Evolutionary conservation across 2,797 vertebrate species (phyloP), one percentile per base, ranked within the genome.

Genomic region (Phrynocephalus guinanensis): DNA sequence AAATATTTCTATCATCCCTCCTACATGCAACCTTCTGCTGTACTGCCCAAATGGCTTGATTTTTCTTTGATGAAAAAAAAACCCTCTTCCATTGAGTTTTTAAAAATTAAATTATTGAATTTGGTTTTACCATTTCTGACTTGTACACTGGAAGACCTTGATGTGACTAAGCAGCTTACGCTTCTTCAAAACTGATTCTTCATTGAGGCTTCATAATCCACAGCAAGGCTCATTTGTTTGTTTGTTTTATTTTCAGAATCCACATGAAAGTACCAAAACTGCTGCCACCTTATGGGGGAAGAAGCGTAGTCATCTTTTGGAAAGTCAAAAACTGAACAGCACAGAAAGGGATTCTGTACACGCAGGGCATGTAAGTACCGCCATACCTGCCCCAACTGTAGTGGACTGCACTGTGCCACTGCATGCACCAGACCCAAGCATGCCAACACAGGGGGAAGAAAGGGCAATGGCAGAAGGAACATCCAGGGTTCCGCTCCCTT

Each of bases 221-320:
- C 79, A 2, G 0, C 0, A 66, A 24, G 0, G 26, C 73, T 86
- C 79, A 28, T 44, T 9, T 24, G 22, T 28, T 82, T 26, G 24
- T 1, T 0, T 28, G 20, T 9, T 26, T 63, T 63, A 63, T 63
- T 63, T 28, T 2, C 78, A 89, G 84, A 75, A 0, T 82, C 75
- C 84, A 86, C 52, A 3, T 81, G 83, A 90, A 50, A 79, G 0
- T 20, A 89, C 87, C 50, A n/a, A 60, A 22, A 83, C 10, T 83
- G 5, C 44, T 71, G 52, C 52, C 79, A 83, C 28, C 87, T 56
- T 79, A 85, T 85, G 87, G 82, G 15, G 86, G 79, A 33, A 5
- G 80, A 89, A 10, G 76, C 13, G 30, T 52, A 79, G 26, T 1
- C 4, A 90, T 87, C 70, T 83, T 86, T 66, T 28, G 26, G 30